phyloP scores from a whole-genome alignment of 2,888 invertebrate species.

The Hybos culiciformis region DNA sequence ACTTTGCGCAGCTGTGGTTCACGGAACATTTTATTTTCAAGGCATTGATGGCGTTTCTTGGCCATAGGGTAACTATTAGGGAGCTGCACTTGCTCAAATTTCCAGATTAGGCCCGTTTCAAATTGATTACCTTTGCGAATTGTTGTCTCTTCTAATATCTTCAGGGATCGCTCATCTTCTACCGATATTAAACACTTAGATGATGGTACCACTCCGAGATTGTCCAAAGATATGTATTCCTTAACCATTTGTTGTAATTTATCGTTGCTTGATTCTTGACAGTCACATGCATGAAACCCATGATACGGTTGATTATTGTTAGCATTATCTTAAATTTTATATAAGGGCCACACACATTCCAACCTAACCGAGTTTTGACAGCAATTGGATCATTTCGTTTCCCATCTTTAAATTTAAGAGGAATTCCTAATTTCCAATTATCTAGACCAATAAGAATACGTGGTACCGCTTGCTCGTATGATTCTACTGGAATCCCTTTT shows the following conservation, averaged over 20 bases:
- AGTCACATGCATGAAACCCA: slow-evolving; percentile 5
- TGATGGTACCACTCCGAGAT: slow-evolving; percentile 4
- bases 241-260: slow-evolving; percentile 7
- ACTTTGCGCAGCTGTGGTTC: slow-evolving; percentile 9
- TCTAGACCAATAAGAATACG: slow-evolving; percentile 9
- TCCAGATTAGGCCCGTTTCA: slow-evolving; percentile 18
- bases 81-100: slow-evolving; percentile 10
- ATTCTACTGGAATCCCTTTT: slow-evolving; percentile 9
- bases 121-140: slow-evolving; percentile 6
- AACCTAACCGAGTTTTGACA: slow-evolving; percentile 9
- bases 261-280: slow-evolving; percentile 3
- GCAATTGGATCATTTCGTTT: slow-evolving; percentile 1
- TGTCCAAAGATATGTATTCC: slow-evolving; percentile 1
- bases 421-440: not conserved
- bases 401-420: slow-evolving; percentile 4
- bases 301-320: no score
- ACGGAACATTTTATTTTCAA: slow-evolving; percentile 14
- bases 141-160: slow-evolving; percentile 11
- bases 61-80: slow-evolving; percentile 14
- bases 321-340: no score
- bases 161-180: slow-evolving; percentile 8
- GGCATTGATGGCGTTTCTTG: slow-evolving; percentile 8
- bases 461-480: slow-evolving; percentile 8
- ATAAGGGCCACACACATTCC: slow-evolving; percentile 7
- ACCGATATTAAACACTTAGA: slow-evolving; percentile 4